phyloP scores from a whole-genome alignment of 2,888 invertebrate genomes.

The Poecilus cupreus region DNA sequence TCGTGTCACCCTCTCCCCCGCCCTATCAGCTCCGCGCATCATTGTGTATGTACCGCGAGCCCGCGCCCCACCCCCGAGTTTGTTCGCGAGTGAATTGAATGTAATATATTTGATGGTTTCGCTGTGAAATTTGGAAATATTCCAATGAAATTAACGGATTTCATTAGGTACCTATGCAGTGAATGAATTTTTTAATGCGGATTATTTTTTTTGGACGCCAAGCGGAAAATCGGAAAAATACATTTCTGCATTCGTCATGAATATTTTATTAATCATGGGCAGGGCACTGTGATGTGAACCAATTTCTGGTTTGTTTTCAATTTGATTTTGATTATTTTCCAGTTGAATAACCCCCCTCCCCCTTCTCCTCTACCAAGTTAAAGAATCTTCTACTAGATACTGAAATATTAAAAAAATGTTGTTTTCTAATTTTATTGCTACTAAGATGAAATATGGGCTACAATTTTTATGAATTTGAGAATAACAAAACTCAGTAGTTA shows the following conservation, averaged over 20 bases:
- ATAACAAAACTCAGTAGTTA: too few species aligned
- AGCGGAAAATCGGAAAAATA: conserved; percentile 15
- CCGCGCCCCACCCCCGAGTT: background rate
- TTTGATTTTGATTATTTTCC: too few species aligned
- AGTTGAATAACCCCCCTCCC: too few species aligned
- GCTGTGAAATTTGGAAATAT: conserved; percentile 28
- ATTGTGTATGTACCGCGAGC: background rate
- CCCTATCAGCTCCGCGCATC: background rate
- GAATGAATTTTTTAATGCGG: conserved; percentile 11
- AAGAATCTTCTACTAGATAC: too few species aligned
- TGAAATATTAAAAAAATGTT: too few species aligned
- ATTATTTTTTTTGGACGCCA: background rate
- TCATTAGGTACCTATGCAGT: conserved; percentile 36
- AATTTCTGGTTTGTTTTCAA: too few species aligned
- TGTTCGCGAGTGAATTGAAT: background rate
- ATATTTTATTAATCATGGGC: too few species aligned
- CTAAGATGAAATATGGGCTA: too few species aligned
- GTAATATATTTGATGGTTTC: conserved; percentile 18
- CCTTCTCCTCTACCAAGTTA: too few species aligned
- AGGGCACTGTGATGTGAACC: too few species aligned
- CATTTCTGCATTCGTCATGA: background rate
- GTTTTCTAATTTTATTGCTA: too few species aligned
- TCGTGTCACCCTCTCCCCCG: conserved; percentile 10
- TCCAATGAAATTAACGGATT: conserved; percentile 36
- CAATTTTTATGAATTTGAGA: too few species aligned